Percentiles rank a stretch among this genome's conserved stretches.
Conservation (phyloP, 2,888 invertebrate genomes). For the Cryptocheilus praepositus region DNA sequence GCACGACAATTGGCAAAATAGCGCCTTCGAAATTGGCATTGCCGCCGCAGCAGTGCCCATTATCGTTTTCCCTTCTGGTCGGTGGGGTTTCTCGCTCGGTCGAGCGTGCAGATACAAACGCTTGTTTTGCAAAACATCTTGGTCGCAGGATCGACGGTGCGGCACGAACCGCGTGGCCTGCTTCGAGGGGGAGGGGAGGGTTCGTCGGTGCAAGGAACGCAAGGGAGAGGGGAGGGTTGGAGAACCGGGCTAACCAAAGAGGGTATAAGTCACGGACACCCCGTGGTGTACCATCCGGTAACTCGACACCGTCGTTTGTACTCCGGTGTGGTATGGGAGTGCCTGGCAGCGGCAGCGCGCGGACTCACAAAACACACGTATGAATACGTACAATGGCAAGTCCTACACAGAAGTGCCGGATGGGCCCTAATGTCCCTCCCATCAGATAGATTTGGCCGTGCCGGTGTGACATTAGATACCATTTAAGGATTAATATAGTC, state of each 20-base stretch:
- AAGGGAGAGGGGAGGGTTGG: slow-evolving; percentile 38
- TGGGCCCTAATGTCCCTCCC: slow-evolving; percentile 41
- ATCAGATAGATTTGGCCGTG: slow-evolving; percentile 67
- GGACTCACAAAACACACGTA: slow-evolving; percentile 70
- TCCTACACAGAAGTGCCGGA: slow-evolving; percentile 64
- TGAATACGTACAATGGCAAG: slow-evolving; percentile 72
- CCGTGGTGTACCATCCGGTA: slow-evolving; percentile 75
- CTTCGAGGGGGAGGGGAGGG: slow-evolving; percentile 13
- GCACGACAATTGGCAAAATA: neutral
- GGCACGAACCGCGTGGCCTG: slow-evolving; percentile 49
- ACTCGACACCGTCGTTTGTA: slow-evolving; percentile 75
- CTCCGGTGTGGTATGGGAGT: slow-evolving; percentile 59
- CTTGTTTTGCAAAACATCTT: slow-evolving; percentile 71
- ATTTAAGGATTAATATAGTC: slow-evolving; percentile 75
- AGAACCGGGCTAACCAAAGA: slow-evolving; percentile 63
- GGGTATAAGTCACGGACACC: slow-evolving; percentile 73
- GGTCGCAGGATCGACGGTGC: slow-evolving; percentile 61
- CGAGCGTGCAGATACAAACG: slow-evolving; percentile 65
- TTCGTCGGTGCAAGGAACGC: slow-evolving; percentile 14
- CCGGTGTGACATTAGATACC: slow-evolving; percentile 74
- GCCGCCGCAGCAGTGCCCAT: slow-evolving; percentile 19
- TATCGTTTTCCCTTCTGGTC: slow-evolving; percentile 9
- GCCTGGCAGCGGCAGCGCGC: slow-evolving; percentile 60
- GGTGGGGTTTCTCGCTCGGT: slow-evolving; percentile 32
- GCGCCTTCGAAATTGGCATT: slow-evolving; percentile 23